Base-by-base conservation (phyloP, 1,140 invertebrate genomes). In the Phortica variegata region DNA sequence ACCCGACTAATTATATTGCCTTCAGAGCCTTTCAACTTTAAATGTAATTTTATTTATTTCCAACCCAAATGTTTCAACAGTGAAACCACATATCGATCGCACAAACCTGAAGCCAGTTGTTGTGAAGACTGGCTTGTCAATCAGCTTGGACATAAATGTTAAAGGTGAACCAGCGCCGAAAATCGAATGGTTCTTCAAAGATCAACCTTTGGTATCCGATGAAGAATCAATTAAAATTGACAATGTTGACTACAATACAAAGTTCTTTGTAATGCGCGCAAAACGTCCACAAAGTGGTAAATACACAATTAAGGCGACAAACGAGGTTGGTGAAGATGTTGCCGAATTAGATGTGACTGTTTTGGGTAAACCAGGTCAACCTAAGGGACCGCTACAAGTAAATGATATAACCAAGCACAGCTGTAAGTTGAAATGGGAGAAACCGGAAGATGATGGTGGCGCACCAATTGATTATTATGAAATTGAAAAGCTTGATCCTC, bases 401-500 rank as follows among this genome's bases (percentile, higher is more conserved):
- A 84, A 85, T 3, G 89, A 96, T 66, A 85, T 97, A 7, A 94
- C 89, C 2, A 96, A 97, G 79, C 93, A 95, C 73, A 89, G 93
- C 16, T 95, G 94, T 69, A 93, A 92, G 61, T 79, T 97, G 2
- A 87, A 93, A 66, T 95, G 95, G 94, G 85, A 96, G 72, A 93
- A 93, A 77, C 90, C 90, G 6, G 90, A 93, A 48, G 92, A 95
- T 75, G 92, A 95, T 63, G 95, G 95, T 48, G 95, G 95, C 16
- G 76, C 84, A 16, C 91, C 91, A 29, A 86, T 98, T 61, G 95
- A 95, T 59, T 93, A 94, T 69, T 99, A 99, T 73, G 91, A 97
- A 79, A 93, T 98, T 60, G 95, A 98, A 79, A 98, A 98, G 79
- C 81, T 95, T 48, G 92, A 95, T 80, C 90, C 90, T n/a, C 82